Percentiles rank a stretch among this genome's conserved stretches.
phyloP scores from a whole-genome alignment of 1,140 invertebrate genomes.

The Phenacoccus solenopsis region DNA sequence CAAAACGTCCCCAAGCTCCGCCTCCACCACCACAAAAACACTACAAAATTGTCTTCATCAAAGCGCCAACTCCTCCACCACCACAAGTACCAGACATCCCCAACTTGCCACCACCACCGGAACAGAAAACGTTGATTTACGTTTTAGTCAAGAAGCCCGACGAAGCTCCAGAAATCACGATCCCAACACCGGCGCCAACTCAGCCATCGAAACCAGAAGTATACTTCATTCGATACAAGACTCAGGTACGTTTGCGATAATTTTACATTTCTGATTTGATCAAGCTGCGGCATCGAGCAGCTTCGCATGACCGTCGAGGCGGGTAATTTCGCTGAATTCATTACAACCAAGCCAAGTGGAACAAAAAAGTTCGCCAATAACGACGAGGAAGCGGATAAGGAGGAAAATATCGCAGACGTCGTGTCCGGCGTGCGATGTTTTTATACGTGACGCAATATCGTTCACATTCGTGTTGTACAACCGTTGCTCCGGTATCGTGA shows the following conservation, averaged over 20 bases:
- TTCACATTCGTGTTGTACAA: background rate
- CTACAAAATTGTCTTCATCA: constrained; percentile 82
- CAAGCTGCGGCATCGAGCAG: background rate
- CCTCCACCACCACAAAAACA: constrained; percentile 64
- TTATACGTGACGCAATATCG: background rate
- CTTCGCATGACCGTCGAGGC: background rate
- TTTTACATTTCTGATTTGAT: too few relatives aligned
- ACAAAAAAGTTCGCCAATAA: background rate
- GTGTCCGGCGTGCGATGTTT: background rate
- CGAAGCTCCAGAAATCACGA: constrained; percentile 59
- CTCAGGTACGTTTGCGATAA: constrained; percentile 44
- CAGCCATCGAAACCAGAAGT: constrained; percentile 74
- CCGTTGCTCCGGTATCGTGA: background rate
- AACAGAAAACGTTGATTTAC: constrained; percentile 78
- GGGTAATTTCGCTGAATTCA: background rate
- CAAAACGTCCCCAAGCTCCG: constrained; percentile 31
- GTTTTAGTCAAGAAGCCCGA: constrained; percentile 80
- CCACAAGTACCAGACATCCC: constrained; percentile 62
- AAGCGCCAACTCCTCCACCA: constrained; percentile 64
- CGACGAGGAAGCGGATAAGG: background rate
- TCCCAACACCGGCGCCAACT: constrained; percentile 62
- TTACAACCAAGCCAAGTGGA: background rate
- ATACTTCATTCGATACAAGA: constrained; percentile 78
- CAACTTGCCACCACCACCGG: constrained; percentile 55
- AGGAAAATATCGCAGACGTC: background rate